phyloP scores from a whole-genome alignment of 2,888 invertebrate genomes.

The Rotaria macrura region DNA sequence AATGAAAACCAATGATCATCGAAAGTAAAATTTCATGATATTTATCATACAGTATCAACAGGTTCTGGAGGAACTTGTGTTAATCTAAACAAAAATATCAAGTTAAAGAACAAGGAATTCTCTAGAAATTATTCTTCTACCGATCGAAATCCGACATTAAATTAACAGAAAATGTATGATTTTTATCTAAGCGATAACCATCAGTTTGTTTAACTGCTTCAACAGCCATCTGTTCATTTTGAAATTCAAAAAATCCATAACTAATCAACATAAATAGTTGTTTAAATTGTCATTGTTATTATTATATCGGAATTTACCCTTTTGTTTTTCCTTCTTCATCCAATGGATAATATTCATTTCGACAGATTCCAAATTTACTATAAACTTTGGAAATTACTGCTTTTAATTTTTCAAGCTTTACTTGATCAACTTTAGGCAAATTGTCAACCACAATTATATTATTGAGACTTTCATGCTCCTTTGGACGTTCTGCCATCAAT shows the following conservation, averaged over 20 bases:
- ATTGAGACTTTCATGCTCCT: conserved; percentile 21
- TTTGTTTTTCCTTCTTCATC: conserved; percentile 27
- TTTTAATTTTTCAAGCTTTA: conserved; percentile 29
- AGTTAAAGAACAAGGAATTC: too few species aligned
- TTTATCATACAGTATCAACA: not conserved
- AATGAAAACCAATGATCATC: conserved; percentile 34
- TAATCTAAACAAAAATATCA: not conserved
- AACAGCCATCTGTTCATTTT: conserved; percentile 59
- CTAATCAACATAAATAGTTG: not conserved
- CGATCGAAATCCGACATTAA: conserved; percentile 88
- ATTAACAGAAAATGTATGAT: conserved; percentile 83
- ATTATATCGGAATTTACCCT: conserved; percentile 18
- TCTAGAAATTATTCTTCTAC: conserved; percentile 47
- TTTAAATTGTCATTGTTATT: not conserved
- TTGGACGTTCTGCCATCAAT: conserved; percentile 26
- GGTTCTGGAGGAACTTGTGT: not conserved
- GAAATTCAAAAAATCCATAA: conserved; percentile 31
- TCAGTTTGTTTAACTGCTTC: conserved; percentile 78
- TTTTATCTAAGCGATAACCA: conserved; percentile 86
- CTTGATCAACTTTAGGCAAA: conserved; percentile 28
- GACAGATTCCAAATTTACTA: conserved; percentile 25
- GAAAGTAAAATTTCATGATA: not conserved
- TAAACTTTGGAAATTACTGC: conserved; percentile 25
- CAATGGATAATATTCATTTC: conserved; percentile 31
- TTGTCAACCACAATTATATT: conserved; percentile 30